Base-by-base conservation (phyloP, 2,113 vertebrate genomes). In the Pollimyrus isidori region DNA sequence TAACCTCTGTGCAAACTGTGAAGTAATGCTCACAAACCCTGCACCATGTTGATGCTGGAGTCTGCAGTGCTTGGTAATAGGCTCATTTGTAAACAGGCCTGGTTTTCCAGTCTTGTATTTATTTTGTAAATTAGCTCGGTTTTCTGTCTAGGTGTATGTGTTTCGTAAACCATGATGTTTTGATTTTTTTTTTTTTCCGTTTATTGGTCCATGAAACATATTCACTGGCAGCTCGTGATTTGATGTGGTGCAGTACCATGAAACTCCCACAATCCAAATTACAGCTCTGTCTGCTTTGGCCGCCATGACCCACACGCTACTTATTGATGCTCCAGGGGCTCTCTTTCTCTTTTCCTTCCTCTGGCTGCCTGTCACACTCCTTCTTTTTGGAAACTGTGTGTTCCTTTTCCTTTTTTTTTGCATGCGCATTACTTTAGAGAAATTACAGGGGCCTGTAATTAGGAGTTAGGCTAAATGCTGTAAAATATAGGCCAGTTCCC, bases 381-480 rank as follows among this genome's bases (percentile, higher is more conserved):
- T 91, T 93, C 89, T 92, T 92, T 92, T 83, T 90, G 91, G 89
- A 91, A 85, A 82, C 90, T 53, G 30, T 85, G 69, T 46, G n/a
- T 69, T 69, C 30, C 62, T 69, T 30, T 69, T 30, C n/a, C 35
- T 35, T 87, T 76, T 80, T 80, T 95, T 94, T 94, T 93, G 90
- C 91, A 92, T 94, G 91, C 91, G 92, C 94, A 92, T 92, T 91
- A 91, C 91, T 91, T 92, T 58, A 65, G 83, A 91, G 91, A 94
- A 95, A 95, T 94, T 93, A 94, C 92, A 94, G 93, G 93, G 91
- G 92, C 88, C 92, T 89, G 92, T 95, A 95, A 96, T 95, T 93
- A 95, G 95, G 94, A 93, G 95, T 95, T 95, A 93, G 94, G 94
- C 92, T 94, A 95, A 96, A 94, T 91, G 93, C 94, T 93, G 92